phyloP scores from a whole-genome alignment of 2,113 vertebrate genomes.

The Gallinago media region DNA sequence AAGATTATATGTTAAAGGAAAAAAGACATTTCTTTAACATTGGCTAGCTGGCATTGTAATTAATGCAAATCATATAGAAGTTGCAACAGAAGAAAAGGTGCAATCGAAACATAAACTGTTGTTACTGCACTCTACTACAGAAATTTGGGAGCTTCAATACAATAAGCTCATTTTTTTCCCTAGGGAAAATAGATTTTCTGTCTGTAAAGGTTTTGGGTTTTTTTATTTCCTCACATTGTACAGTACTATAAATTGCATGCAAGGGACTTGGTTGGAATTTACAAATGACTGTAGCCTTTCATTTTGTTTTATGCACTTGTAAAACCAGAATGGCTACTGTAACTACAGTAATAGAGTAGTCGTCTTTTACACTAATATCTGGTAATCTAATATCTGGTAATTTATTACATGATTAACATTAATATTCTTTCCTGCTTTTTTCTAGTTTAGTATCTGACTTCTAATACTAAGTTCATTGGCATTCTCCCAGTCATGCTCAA shows the following conservation, averaged over 20 bases:
- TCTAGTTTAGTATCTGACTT: background rate
- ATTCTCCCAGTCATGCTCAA: background rate
- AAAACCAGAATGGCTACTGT: constrained; percentile 14
- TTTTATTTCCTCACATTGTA: background rate
- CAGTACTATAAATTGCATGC: background rate
- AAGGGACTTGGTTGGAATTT: constrained; percentile 7
- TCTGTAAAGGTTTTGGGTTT: background rate
- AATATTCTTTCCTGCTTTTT: background rate
- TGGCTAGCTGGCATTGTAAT: background rate
- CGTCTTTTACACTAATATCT: background rate
- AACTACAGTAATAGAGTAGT: background rate
- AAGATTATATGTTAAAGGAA: background rate
- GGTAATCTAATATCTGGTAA: background rate
- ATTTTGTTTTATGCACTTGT: constrained; percentile 40
- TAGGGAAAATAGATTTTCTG: constrained; percentile 30
- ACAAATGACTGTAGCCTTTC: background rate
- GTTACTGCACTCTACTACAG: background rate
- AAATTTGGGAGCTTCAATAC: background rate
- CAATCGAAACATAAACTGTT: background rate
- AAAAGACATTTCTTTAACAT: background rate
- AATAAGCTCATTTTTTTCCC: constrained; percentile 39
- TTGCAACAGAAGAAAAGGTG: background rate
- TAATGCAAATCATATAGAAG: background rate
- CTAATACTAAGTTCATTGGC: background rate
- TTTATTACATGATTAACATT: background rate